Conservation (phyloP, 2,113 vertebrate genomes). For the Eulacestoma nigropectus region DNA sequence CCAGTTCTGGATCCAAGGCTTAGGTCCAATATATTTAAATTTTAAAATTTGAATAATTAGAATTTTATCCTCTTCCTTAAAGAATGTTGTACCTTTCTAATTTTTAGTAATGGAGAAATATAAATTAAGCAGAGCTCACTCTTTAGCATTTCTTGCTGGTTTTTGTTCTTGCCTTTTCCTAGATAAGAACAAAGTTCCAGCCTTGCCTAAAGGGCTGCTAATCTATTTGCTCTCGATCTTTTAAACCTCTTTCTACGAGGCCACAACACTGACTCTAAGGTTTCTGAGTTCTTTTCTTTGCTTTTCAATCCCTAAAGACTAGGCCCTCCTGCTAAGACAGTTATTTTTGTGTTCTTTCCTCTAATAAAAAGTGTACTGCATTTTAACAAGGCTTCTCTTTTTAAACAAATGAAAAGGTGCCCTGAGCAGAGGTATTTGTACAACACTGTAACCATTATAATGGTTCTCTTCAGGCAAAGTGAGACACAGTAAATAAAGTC, state of each 20-base stretch:
- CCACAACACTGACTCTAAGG: background rate
- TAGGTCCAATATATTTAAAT: background rate
- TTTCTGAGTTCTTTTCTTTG: background rate
- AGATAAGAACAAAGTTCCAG: background rate
- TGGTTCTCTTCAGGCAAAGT: background rate
- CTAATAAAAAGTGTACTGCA: background rate
- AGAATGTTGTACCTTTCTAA: rapidly evolving
- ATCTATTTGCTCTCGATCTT: background rate
- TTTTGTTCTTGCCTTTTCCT: background rate
- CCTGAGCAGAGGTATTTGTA: background rate
- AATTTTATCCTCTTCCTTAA: background rate
- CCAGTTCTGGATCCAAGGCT: background rate
- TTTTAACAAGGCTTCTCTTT: conserved; percentile 1
- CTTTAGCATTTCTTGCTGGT: background rate
- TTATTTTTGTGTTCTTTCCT: background rate
- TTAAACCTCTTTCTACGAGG: background rate
- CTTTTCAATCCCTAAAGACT: background rate
- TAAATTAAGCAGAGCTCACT: background rate
- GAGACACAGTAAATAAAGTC: background rate
- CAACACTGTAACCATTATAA: background rate
- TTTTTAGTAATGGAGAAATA: background rate
- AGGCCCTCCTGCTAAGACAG: background rate
- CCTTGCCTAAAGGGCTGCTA: background rate
- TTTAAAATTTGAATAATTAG: background rate
- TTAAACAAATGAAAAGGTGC: background rate